Evolutionary conservation across 2,797 vertebrate genomes (phyloP).

Genomic region (Eulemur rubriventer): DNA sequence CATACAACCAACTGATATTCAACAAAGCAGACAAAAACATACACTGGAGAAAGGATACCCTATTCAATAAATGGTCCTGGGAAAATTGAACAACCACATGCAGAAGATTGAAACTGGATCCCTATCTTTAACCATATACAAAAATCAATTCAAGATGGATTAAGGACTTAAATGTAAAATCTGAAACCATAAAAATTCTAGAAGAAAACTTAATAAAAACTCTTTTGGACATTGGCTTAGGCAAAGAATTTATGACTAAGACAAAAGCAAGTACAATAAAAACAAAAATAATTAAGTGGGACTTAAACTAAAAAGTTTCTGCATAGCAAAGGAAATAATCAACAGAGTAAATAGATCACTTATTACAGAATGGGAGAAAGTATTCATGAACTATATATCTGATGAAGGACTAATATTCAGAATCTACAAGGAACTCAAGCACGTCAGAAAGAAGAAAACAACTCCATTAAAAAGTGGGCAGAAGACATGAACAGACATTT

Average conservation of each 20-base stretch:
- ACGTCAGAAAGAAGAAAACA: no score
- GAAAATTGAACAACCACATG: background rate
- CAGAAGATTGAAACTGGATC: background rate
- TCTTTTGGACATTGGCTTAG: background rate
- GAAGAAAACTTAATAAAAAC: background rate
- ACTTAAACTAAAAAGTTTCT: no score
- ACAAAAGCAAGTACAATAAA: background rate
- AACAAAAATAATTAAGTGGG: no score
- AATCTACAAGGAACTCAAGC: no score
- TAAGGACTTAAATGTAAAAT: background rate
- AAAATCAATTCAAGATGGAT: background rate
- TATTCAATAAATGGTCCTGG: background rate
- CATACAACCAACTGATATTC: background rate
- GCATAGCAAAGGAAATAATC: no score
- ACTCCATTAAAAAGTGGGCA: no score
- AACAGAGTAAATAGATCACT: no score
- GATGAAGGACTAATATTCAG: no score
- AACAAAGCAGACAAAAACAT: background rate
- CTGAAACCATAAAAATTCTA: background rate
- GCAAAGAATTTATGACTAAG: background rate
- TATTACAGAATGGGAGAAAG: no score
- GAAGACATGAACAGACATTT: no score
- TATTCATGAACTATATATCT: no score
- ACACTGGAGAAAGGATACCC: background rate
- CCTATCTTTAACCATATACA: background rate